phyloP scores from a whole-genome alignment of 2,797 vertebrate genomes.

The Balearica regulorum region DNA sequence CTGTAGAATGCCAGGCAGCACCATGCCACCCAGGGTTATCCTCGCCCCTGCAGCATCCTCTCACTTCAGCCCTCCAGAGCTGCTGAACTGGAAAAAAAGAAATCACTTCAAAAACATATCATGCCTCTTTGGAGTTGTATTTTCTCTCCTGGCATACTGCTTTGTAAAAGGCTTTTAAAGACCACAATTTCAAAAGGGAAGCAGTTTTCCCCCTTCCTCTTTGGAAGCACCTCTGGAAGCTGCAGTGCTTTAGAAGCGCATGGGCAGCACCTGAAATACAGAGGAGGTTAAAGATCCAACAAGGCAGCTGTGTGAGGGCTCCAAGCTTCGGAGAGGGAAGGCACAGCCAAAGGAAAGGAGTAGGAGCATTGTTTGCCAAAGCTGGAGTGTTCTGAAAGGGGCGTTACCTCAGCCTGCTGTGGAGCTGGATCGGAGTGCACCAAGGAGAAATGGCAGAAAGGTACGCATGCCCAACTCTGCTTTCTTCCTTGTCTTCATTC shows the following conservation, averaged over 20 bases:
- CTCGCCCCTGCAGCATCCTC: background rate
- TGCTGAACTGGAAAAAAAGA: background rate
- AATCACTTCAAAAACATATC: background rate
- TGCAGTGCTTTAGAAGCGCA: background rate
- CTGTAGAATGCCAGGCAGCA: background rate
- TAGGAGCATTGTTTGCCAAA: background rate
- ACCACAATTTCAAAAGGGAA: background rate
- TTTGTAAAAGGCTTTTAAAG: background rate
- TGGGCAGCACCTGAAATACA: background rate
- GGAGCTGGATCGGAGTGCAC: background rate
- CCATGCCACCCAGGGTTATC: background rate
- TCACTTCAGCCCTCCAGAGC: background rate
- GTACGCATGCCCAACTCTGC: fast-evolving
- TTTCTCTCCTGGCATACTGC: background rate
- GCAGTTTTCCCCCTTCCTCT: background rate
- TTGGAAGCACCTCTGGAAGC: too few relatives aligned
- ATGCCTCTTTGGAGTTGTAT: background rate
- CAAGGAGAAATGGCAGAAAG: background rate
- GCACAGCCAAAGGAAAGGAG: background rate
- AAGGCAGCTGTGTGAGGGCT: background rate
- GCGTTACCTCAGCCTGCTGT: background rate
- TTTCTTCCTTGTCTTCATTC: background rate
- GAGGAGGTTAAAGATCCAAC: background rate
- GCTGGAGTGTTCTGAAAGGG: background rate
- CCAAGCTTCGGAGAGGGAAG: background rate